Percentiles rank a stretch among this genome's conserved stretches.
Conservation (phyloP, 1,140 invertebrate genomes). For the Amyelois transitella region DNA sequence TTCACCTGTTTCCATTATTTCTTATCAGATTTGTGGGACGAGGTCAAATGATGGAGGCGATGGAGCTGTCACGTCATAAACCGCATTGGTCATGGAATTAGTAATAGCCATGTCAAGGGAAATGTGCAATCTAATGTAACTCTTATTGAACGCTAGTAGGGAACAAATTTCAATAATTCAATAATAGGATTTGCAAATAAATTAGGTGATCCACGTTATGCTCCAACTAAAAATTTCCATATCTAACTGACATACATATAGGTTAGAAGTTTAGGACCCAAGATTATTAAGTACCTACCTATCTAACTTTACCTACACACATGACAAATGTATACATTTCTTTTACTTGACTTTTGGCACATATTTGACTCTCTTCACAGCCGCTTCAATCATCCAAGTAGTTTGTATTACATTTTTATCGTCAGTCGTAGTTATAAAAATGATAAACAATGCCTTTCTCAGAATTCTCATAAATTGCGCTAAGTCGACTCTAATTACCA, state of each 20-base stretch:
- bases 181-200: too few species aligned
- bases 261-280: too few species aligned
- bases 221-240: too few species aligned
- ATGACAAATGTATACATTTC: too few species aligned
- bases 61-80: neutral
- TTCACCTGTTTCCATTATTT: constrained; percentile 34
- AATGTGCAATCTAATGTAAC: neutral
- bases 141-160: neutral
- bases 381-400: too few species aligned
- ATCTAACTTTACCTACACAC: too few species aligned
- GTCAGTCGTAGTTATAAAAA: neutral
- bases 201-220: too few species aligned
- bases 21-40: constrained; percentile 41
- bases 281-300: too few species aligned
- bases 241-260: too few species aligned
- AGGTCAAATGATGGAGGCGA: constrained; percentile 27
- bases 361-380: too few species aligned
- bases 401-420: neutral
- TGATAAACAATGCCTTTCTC: neutral
- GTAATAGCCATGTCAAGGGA: constrained; percentile 8
- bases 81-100: neutral
- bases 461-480: neutral
- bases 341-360: neutral
- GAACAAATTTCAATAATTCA: too few species aligned
- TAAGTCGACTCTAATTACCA: neutral